Evolutionary conservation across 1,140 invertebrate species (phyloP).

Genomic region (Drosophila burlai): DNA sequence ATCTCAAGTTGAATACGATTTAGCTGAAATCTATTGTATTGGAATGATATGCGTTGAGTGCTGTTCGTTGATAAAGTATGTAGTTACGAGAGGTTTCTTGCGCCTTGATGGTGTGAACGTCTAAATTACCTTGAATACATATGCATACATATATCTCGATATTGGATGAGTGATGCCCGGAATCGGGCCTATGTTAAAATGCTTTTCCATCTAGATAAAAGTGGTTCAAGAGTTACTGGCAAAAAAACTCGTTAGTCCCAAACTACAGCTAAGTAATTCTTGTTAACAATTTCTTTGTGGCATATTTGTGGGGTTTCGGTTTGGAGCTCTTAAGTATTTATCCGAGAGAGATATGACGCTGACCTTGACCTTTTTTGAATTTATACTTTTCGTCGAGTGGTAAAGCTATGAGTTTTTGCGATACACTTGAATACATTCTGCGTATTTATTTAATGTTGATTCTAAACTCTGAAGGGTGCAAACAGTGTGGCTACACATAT

Average conservation of each 20-base stretch:
- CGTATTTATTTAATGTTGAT: constrained; percentile 32
- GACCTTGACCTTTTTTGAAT: constrained; percentile 14
- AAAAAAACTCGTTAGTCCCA: constrained; percentile 33
- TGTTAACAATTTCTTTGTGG: constrained; percentile 34
- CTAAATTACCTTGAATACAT: constrained; percentile 35
- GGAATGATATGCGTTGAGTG: constrained; percentile 73
- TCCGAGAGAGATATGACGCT: constrained; percentile 41
- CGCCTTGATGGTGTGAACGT: constrained; percentile 30
- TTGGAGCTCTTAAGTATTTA: constrained; percentile 40
- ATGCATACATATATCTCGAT: constrained; percentile 1
- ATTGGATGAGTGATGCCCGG: constrained; percentile 26
- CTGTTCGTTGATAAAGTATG: constrained; percentile 62
- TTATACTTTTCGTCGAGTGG: constrained; percentile 8
- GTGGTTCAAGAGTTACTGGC: constrained; percentile 42
- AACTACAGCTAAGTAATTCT: constrained; percentile 50
- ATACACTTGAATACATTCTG: constrained; percentile 25
- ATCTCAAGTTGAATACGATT: constrained; percentile 72
- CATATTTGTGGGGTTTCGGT: not conserved
- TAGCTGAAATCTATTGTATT: constrained; percentile 56
- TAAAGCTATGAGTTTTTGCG: constrained; percentile 42
- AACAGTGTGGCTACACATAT: constrained; percentile 60
- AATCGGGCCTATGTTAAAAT: constrained; percentile 34
- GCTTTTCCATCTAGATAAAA: constrained; percentile 46
- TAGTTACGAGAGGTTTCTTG: constrained; percentile 47
- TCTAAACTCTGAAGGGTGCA: constrained; percentile 79